These are phyloP conservation scores for Smittia aterrima DNA, from an alignment of 2,888 invertebrate species.

Conservation along the genomic window DNA sequence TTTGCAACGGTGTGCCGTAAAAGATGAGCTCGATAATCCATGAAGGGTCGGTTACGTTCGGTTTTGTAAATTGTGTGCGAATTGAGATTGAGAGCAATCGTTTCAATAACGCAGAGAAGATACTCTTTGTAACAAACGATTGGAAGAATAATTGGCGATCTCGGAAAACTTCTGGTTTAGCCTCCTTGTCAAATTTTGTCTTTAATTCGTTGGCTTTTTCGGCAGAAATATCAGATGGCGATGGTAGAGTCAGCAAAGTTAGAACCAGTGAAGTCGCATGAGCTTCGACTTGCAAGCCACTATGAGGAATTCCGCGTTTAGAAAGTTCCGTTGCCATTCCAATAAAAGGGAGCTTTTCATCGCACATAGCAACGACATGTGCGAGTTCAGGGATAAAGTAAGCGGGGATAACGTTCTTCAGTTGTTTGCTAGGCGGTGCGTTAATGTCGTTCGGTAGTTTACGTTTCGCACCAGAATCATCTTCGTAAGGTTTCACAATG, in stretches of 20 bases:
- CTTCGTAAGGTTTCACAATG: constrained; percentile 63
- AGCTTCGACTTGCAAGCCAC: constrained; percentile 89
- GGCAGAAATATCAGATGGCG: constrained; percentile 56
- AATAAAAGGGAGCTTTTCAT: constrained; percentile 90
- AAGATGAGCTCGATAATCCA: constrained; percentile 93
- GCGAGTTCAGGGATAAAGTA: constrained; percentile 93
- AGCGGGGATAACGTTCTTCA: constrained; percentile 73
- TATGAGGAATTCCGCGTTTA: constrained; percentile 80
- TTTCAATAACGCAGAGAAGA: constrained; percentile 71
- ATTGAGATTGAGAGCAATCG: constrained; percentile 81
- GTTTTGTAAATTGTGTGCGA: constrained; percentile 71
- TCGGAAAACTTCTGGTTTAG: constrained; percentile 45
- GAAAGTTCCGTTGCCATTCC: constrained; percentile 83
- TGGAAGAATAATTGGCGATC: constrained; percentile 32
- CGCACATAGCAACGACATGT: constrained; percentile 96
- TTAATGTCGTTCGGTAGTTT: constrained; percentile 55
- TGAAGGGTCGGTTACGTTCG: constrained; percentile 64
- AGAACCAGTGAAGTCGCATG: constrained; percentile 83
- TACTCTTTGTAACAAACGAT: constrained; percentile 53
- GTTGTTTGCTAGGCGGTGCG: constrained; percentile 56
- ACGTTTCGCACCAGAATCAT: constrained; percentile 54
- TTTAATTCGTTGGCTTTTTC: not conserved
- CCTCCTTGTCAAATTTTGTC: constrained; percentile 4
- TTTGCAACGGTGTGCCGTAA: constrained; percentile 75
- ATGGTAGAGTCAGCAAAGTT: constrained; percentile 74